Evolutionary conservation across 2,797 vertebrate genomes (phyloP), one percentile per base, ranked within the genome.

Genomic region (Poeciliopsis gracilis): DNA sequence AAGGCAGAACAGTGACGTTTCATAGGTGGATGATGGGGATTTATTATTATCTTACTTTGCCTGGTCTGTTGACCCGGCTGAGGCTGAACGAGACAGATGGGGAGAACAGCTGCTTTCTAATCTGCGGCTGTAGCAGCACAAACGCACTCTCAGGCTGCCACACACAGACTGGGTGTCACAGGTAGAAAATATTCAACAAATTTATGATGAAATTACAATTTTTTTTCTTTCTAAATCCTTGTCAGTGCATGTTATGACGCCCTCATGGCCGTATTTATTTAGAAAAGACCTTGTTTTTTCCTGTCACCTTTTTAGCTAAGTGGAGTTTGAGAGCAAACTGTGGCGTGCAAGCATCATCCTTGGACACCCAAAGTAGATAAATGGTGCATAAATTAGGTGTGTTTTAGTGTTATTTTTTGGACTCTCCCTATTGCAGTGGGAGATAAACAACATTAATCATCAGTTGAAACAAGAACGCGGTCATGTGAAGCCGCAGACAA

Each of bases 61-160:
- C 49, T 57, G 78, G 63, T 55, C 72, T 38, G 53, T 41, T 33
- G n/a, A 43, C 49, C 57, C 1, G 23, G 8, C n/a, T 2, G 67
- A 84, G 57, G 73, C 85, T 72, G 79, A 77, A 16, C 15, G 28
- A 59, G 84, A 82, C 89, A 92, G 88, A 89, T 86, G 89, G 83
- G 81, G 46, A 72, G 72, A 79, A 84, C 88, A 89, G 90, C 89
- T 92, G 90, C 87, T 84, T 74, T 85, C 81, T 89, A 88, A 90
- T 90, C 84, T 84, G 82, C 80, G 69, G 82, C 81, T 84, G 77
- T 77, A 86, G 78, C 86, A 49, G n/a, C 82, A 69, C 80, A 82
- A 61, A 69, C 59, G 76, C 45, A n/a, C 59, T 25, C 67, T 5
- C 73, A 36, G 20, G 63, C 36, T 15, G 57, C 13, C 61, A n/a